A percentile compares a stretch with the other conserved stretches of the same genome.
Evolutionary conservation across 2,113 vertebrate species (phyloP).

Genomic region (Eubucco bourcierii): DNA sequence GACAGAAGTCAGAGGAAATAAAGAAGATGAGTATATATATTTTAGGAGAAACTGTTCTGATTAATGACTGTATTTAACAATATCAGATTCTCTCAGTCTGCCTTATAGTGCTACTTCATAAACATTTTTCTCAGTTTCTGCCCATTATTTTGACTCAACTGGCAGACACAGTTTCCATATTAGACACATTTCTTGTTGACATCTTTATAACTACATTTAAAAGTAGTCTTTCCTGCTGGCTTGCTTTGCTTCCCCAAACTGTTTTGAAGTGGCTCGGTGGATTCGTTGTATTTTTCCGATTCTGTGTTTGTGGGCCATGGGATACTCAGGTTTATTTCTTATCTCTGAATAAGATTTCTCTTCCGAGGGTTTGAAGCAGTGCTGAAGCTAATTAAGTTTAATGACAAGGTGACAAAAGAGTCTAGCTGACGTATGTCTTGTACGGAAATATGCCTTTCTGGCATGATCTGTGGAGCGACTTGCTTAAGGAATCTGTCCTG

Average conservation of each 20-base stretch:
- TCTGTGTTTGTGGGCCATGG: neutral
- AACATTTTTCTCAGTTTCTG: neutral
- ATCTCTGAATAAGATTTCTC: neutral
- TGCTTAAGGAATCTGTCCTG: neutral
- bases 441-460: conserved; percentile 3
- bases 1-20: neutral
- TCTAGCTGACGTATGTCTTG: neutral
- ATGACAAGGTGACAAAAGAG: neutral
- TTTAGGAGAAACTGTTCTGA: neutral
- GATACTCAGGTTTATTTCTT: neutral
- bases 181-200: neutral
- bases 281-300: neutral
- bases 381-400: neutral
- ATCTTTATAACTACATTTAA: neutral
- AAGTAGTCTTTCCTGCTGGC: neutral
- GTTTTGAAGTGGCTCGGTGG: neutral
- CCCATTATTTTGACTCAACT: neutral
- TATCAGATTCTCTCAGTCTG: neutral
- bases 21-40: neutral
- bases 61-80: neutral
- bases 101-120: neutral
- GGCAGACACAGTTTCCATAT: neutral
- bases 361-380: neutral
- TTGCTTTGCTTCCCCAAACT: neutral
- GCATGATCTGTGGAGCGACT: neutral